Conservation (phyloP, 2,113 vertebrate species). For the Neomonachus schauinslandi region DNA sequence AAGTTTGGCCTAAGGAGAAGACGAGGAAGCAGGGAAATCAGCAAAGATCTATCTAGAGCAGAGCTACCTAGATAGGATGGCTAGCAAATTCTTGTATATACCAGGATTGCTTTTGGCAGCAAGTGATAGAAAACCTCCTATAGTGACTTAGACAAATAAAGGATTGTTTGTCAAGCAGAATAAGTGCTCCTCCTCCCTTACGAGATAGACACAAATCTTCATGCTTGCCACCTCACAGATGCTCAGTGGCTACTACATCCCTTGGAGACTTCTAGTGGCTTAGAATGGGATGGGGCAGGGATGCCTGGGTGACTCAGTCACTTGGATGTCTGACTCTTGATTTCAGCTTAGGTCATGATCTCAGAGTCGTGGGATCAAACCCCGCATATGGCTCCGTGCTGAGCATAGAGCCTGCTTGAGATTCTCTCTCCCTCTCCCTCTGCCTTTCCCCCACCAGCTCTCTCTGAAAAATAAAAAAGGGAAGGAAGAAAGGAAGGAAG, state of each 20-base stretch:
- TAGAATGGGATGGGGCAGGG: neutral
- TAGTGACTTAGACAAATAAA: neutral
- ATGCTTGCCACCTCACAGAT: neutral
- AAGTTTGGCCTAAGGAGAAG: neutral
- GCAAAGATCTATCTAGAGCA: no score
- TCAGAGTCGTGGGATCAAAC: neutral
- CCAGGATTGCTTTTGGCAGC: neutral
- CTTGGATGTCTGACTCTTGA: neutral
- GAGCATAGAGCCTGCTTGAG: neutral
- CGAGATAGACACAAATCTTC: fast-evolving
- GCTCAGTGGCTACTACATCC: neutral
- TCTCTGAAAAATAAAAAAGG: neutral
- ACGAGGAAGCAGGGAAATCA: neutral
- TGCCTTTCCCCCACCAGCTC: neutral
- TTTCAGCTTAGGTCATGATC: neutral
- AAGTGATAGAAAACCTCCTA: neutral
- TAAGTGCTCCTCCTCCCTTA: neutral
- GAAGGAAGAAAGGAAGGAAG: neutral
- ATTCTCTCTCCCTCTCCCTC: neutral
- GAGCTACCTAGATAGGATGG: neutral
- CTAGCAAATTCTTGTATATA: neutral
- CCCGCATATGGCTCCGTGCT: neutral
- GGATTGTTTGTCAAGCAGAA: neutral
- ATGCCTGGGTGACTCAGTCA: neutral
- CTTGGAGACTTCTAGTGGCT: neutral